Base-by-base conservation (phyloP, 1,140 invertebrate genomes). In the Branchinecta lindahli region DNA sequence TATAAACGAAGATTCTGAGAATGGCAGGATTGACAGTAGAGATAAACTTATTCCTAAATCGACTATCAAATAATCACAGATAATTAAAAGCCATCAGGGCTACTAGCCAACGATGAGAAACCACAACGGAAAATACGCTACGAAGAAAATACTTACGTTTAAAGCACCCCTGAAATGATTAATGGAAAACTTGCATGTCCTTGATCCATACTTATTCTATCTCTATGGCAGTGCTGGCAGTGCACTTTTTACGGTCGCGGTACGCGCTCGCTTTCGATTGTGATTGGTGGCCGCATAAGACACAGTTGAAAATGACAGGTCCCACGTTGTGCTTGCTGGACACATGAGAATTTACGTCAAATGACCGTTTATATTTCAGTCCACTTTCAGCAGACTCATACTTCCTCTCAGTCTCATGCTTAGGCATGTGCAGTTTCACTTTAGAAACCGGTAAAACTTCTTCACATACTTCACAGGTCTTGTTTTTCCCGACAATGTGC, bases 351-450 rank as follows among this genome's bases (percentile, higher is more conserved):
- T 52, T 52, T 52, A 52, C 9, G n/a, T 52, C 47, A 52, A 9
- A 52, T 52, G 47, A 52, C 47, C 47, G 9, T 52, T 52, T 52
- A n/a, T 9, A 52, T 9, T 52, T 52, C 9, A 52, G 47, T n/a
- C 47, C n/a, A 52, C 47, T 9, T 52, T 9, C n/a, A n/a, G 9
- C n/a, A n/a, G 9, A 52, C 9, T n/a, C 9, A n/a, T 52, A 52
- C 47, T 52, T 52, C 47, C n/a, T 52, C 47, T n/a, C 47, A 52
- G 47, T 52, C 47, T 9, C n/a, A 52, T 52, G 47, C n/a, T 52
- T 52, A 9, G n/a, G 9, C 47, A 52, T 52, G n/a, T 52, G 47
- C n/a, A 9, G 9, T 52, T 52, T 52, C 47, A 52, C n/a, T 52
- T n/a, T 52, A n/a, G 47, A 52, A 9, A 52, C n/a, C n/a, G 47